Conservation (phyloP, 2,113 vertebrate genomes). For the Dasypus novemcinctus region DNA sequence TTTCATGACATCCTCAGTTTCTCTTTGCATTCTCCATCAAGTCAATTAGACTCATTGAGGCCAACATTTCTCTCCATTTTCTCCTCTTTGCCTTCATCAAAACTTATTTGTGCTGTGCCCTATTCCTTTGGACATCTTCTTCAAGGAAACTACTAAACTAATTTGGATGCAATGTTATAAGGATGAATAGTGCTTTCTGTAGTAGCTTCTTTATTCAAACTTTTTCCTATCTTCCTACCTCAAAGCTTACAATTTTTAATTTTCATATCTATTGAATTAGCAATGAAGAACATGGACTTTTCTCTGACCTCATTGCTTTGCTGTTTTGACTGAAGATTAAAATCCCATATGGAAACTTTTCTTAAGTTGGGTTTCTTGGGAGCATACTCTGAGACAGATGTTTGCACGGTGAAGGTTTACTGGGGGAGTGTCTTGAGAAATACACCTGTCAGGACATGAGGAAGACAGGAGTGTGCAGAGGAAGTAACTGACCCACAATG, state of each 20-base stretch:
- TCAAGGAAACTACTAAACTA: neutral
- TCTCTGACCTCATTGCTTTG: neutral
- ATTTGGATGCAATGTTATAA: neutral
- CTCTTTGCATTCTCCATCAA: neutral
- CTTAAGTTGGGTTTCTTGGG: neutral
- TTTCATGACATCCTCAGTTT: neutral
- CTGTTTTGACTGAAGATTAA: neutral
- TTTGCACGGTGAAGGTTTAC: neutral
- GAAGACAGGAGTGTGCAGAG: neutral
- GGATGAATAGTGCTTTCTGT: neutral
- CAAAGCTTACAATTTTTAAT: neutral
- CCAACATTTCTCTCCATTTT: neutral
- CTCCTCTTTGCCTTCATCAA: neutral
- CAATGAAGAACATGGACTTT: neutral
- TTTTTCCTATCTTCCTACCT: neutral
- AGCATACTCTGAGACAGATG: neutral
- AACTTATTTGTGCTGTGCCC: neutral
- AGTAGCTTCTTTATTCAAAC: neutral
- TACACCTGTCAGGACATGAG: neutral
- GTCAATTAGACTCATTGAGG: neutral
- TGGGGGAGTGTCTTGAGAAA: neutral
- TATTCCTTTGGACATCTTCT: neutral
- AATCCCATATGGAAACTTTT: neutral
- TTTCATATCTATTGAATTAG: neutral
- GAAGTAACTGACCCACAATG: neutral